Conservation (phyloP, 2,888 invertebrate species). For the Anarsia innoxiella region DNA sequence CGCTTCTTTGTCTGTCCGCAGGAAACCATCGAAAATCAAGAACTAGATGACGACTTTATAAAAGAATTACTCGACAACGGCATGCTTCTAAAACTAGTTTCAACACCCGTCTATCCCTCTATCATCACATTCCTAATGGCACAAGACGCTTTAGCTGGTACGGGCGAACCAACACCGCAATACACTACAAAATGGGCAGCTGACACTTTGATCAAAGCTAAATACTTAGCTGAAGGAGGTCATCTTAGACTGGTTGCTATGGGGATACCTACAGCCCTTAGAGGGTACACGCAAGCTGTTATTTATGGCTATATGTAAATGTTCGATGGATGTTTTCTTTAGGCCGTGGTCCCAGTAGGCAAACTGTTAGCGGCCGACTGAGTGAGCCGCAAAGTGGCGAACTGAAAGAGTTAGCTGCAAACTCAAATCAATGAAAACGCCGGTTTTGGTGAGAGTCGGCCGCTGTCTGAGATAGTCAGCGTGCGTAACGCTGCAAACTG, state of each 20-base stretch:
- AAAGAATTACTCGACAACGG: conserved; percentile 51
- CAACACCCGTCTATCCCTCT: conserved; percentile 44
- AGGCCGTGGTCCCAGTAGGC: no score
- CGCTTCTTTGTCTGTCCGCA: no score
- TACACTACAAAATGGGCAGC: conserved; percentile 50
- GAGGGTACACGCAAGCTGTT: conserved; percentile 53
- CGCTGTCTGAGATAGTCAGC: no score
- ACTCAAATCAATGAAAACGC: no score
- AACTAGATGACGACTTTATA: conserved; percentile 51
- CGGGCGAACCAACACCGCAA: conserved; percentile 21
- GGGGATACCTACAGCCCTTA: conserved; percentile 45
- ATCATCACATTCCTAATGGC: conserved; percentile 47
- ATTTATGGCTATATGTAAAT: conserved; percentile 28
- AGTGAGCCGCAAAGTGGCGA: no score
- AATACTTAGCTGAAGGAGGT: conserved; percentile 55
- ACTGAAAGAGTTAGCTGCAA: no score
- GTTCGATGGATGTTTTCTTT: no score
- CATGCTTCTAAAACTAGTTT: conserved; percentile 50
- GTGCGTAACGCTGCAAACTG: no score
- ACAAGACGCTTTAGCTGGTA: conserved; percentile 21
- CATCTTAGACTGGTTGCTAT: conserved; percentile 41
- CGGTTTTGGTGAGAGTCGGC: no score
- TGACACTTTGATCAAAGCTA: conserved; percentile 37
- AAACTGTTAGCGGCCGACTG: no score
- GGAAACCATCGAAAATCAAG: conserved; percentile 35